phyloP scores from a whole-genome alignment of 2,797 vertebrate species.

The Anableps anableps region DNA sequence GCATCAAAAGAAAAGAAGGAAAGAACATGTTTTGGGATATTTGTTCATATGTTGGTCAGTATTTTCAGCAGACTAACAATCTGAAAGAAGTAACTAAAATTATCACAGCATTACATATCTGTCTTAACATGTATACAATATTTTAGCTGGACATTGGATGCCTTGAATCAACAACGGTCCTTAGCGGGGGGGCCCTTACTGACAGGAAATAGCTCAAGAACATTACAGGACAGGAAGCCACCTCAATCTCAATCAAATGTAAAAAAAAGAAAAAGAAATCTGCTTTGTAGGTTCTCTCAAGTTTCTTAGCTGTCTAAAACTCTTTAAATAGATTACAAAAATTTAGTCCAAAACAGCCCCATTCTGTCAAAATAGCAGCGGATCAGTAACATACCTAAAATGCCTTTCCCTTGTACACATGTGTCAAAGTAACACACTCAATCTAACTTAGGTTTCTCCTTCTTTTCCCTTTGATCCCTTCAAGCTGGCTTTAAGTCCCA shows the following conservation, averaged over 20 bases:
- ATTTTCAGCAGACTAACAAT: slow-evolving; percentile 26
- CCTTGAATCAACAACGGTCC: slow-evolving; percentile 63
- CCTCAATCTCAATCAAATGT: slow-evolving; percentile 66
- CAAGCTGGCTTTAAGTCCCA: slow-evolving; percentile 56
- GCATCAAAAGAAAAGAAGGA: slow-evolving; percentile 14
- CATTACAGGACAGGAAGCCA: slow-evolving; percentile 73
- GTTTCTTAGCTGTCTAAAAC: slow-evolving; percentile 66
- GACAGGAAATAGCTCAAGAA: slow-evolving; percentile 73
- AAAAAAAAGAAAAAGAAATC: slow-evolving; percentile 32
- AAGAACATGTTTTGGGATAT: slow-evolving; percentile 1
- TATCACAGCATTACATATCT: slow-evolving; percentile 41
- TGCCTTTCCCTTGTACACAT: slow-evolving; percentile 73
- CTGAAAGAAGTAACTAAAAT: slow-evolving; percentile 46
- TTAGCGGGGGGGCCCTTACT: slow-evolving; percentile 63
- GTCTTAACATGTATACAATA: slow-evolving; percentile 67
- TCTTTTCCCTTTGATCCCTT: slow-evolving; percentile 67
- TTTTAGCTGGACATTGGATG: slow-evolving; percentile 64
- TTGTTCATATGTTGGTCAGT: slow-evolving; percentile 13
- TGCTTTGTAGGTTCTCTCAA: slow-evolving; percentile 62
- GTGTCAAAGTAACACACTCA: slow-evolving; percentile 74
- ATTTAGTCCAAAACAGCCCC: slow-evolving; percentile 75
- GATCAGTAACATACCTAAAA: slow-evolving; percentile 77
- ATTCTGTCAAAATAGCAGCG: slow-evolving; percentile 77
- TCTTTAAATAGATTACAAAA: slow-evolving; percentile 78
- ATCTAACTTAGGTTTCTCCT: slow-evolving; percentile 65